phyloP scores from a whole-genome alignment of 2,888 invertebrate genomes.

The Leptura quadrifasciata region DNA sequence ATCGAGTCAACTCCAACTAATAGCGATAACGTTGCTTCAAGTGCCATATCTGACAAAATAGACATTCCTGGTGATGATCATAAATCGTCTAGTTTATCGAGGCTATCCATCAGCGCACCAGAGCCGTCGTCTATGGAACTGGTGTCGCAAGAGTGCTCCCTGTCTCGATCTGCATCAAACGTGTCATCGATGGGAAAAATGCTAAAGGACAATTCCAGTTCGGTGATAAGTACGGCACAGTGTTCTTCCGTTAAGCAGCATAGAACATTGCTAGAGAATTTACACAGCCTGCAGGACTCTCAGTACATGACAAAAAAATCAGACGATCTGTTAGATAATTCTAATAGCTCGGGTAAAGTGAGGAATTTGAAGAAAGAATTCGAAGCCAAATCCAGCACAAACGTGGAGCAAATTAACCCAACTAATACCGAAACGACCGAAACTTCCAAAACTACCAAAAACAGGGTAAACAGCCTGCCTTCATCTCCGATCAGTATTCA shows the following conservation, averaged over 20 bases:
- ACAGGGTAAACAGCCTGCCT: constrained; percentile 76
- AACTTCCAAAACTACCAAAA: constrained; percentile 62
- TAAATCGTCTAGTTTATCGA: constrained; percentile 43
- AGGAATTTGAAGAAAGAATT: constrained; percentile 91
- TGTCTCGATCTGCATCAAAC: constrained; percentile 70
- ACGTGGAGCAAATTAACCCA: constrained; percentile 55
- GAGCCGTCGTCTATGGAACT: constrained; percentile 75
- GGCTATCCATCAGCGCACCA: constrained; percentile 79
- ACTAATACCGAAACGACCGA: constrained; percentile 50
- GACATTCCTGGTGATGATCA: constrained; percentile 71
- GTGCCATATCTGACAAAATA: constrained; percentile 79
- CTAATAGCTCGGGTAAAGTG: constrained; percentile 81
- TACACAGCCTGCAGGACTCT: constrained; percentile 67
- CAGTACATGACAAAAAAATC: constrained; percentile 68
- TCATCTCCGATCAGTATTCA: constrained; percentile 81
- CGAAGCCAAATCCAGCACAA: constrained; percentile 82
- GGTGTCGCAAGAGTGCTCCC: constrained; percentile 65
- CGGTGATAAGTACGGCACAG: constrained; percentile 74
- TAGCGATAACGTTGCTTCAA: constrained; percentile 68
- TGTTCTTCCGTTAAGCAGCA: constrained; percentile 76
- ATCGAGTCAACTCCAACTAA: constrained; percentile 59
- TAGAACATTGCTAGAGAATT: constrained; percentile 75
- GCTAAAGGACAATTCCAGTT: constrained; percentile 71
- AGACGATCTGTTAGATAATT: constrained; percentile 68
- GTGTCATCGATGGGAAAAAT: constrained; percentile 63